Evolutionary conservation across 2,113 vertebrate genomes (phyloP), one percentile per base, ranked within the genome.

Genomic region (Syngnathus floridae): DNA sequence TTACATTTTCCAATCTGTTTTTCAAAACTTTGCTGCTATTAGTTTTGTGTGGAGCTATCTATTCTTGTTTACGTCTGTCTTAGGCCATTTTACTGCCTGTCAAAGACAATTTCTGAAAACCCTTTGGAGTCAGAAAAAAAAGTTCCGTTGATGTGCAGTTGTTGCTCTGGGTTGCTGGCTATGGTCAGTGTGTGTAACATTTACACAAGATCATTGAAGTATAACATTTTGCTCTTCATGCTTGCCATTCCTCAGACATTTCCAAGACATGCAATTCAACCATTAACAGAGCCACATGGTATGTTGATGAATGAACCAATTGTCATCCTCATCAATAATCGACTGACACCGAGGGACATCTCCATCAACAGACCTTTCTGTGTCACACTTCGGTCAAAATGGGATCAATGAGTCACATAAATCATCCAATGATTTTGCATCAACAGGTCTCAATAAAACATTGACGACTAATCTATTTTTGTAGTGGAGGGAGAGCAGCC

Each of bases 301-400:
- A 48, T 65, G 57, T 55, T 61, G 49, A 81, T 73, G 66, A 81
- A 76, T 41, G 48, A 49, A 71, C 81, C 14, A 4, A 64, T 78
- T 76, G 78, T 70, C 48, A 69, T 70, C 64, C 0, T n/a, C 36
- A 76, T 78, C 74, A 80, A 77, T 78, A 72, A 76, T 77, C 80
- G 54, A 85, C 70, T 49, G 63, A 65, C 76, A 71, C 71, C 74
- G 37, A 66, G 62, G 72, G 52, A 52, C 57, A 67, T 31, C 46
- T 52, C 57, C 59, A 14, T 69, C 11, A 37, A 60, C 40, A 60
- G 40, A 65, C 26, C 46, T n/a, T 26, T 35, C 31, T 51, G 22
- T 43, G 51, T 19, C 61, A 66, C 52, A 55, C 22, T 31, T 31
- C 22, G n/a, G n/a, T 52, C 45, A 46, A 46, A 46, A 22, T 52